Base-by-base conservation (phyloP, 2,888 invertebrate genomes). In the Lasioglossum vierecki region DNA sequence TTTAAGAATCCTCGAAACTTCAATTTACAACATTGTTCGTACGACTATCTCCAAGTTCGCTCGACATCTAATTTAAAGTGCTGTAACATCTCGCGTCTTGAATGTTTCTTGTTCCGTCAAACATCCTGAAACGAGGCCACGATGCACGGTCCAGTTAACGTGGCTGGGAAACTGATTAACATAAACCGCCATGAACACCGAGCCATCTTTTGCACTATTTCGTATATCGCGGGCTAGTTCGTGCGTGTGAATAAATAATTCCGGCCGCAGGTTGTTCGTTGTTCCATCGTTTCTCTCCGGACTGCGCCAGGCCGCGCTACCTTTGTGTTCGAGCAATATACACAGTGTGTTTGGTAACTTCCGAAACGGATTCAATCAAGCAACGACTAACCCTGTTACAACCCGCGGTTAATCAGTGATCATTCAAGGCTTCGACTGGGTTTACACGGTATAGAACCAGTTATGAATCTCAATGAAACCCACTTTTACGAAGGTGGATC, bases 91-190 rank as follows among this genome's bases (percentile, higher is more conserved):
- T 75, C 75, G 60, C 41, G 60, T 70, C 70, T 70, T 49, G 60
- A 46, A 70, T 35, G 79, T 46, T 35, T 70, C 39, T 13, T 15
- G 39, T n/a, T 18, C 71, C 46, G 75, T 71, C 75, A 71, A 82
- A 79, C 75, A 60, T 75, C 75, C 60, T 5, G 49, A 18, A 82
- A 79, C 49, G 30, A 26, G 82, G 82, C 71, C 82, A 71, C 53
- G 74, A 9, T 70, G 49, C 74, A 75, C 74, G 79, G 79, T 81
- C 82, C 75, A 71, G 75, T 82, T 79, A 70, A 49, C 63, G 26
- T 79, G 53, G 75, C 80, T 44, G 80, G 60, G 53, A 76, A 80
- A 83, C 80, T 83, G 82, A 83, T 79, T 83, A 80, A 80, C 80
- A 83, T 68, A 83, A 63, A 75, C 82, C 71, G 63, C 82, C 60